phyloP scores from a whole-genome alignment of 2,113 vertebrate species.

The Vidua macroura region DNA sequence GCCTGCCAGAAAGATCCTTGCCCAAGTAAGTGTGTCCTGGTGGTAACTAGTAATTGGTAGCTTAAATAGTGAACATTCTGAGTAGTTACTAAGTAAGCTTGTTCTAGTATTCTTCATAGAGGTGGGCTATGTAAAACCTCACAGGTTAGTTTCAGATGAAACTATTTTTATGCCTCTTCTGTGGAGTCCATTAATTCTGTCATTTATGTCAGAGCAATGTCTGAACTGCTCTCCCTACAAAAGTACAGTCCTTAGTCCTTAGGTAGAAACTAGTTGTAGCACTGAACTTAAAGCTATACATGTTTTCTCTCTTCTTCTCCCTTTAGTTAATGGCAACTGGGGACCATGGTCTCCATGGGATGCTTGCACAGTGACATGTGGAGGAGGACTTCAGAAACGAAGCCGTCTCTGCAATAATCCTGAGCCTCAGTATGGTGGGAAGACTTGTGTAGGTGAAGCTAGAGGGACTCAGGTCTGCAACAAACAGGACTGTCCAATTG shows the following conservation, averaged over 20 bases:
- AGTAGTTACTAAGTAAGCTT: background rate
- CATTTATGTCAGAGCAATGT: background rate
- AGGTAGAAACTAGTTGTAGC: background rate
- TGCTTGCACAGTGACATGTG: conserved; percentile 89
- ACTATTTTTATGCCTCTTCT: background rate
- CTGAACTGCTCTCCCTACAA: background rate
- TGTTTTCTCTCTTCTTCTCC: background rate
- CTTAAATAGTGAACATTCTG: background rate
- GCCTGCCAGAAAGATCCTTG: conserved; percentile 85
- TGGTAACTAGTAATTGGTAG: background rate
- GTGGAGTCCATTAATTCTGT: background rate
- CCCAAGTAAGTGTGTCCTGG: conserved; percentile 80
- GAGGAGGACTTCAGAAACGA: conserved; percentile 87
- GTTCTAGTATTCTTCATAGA: background rate
- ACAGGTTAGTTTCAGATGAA: background rate
- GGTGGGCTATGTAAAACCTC: background rate
- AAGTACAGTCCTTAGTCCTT: background rate
- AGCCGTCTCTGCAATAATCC: conserved; percentile 91
- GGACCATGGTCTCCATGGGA: conserved; percentile 97
- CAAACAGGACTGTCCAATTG: conserved; percentile 81
- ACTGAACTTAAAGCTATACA: background rate
- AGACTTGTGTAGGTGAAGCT: conserved; percentile 85
- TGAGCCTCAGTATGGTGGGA: conserved; percentile 87
- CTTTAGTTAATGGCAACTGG: conserved; percentile 91
- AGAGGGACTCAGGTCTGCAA: conserved; percentile 85